Conservation (phyloP, 53 echinoderm and acorn worm species). For the Arbacia lixula region DNA sequence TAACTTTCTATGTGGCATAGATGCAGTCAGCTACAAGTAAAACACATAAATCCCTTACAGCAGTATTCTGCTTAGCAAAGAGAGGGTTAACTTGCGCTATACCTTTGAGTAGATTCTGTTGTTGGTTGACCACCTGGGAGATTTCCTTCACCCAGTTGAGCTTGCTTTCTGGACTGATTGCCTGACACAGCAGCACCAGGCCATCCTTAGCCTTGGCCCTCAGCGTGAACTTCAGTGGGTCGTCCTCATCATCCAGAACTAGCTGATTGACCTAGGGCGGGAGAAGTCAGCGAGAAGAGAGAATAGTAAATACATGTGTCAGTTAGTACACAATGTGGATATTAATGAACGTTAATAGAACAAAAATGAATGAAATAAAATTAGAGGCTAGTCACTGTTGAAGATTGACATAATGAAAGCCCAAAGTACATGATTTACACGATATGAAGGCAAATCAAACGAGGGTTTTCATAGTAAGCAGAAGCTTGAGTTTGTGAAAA, state of each 20-base stretch:
- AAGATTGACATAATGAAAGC: too few relatives aligned
- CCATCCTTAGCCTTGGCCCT: slow-evolving; percentile 77
- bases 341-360: neutral
- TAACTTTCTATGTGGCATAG: neutral
- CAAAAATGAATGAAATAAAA: too few relatives aligned
- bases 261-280: slow-evolving; percentile 86
- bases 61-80: too few relatives aligned
- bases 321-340: neutral
- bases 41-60: too few relatives aligned
- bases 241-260: slow-evolving; percentile 87
- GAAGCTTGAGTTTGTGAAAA: too few relatives aligned
- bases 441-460: too few relatives aligned
- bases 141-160: slow-evolving; percentile 83
- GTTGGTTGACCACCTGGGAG: slow-evolving; percentile 76
- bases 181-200: slow-evolving; percentile 79
- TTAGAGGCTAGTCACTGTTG: too few relatives aligned
- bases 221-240: slow-evolving; percentile 87
- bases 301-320: too few relatives aligned
- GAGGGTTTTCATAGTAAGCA: too few relatives aligned
- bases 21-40: neutral
- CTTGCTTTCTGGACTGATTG: slow-evolving; percentile 79
- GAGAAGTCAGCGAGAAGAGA: neutral
- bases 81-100: too few relatives aligned
- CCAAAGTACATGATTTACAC: too few relatives aligned
- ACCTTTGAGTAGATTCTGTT: slow-evolving; percentile 96